phyloP scores from a whole-genome alignment of 2,113 vertebrate genomes.

The Fulmarus glacialis region DNA sequence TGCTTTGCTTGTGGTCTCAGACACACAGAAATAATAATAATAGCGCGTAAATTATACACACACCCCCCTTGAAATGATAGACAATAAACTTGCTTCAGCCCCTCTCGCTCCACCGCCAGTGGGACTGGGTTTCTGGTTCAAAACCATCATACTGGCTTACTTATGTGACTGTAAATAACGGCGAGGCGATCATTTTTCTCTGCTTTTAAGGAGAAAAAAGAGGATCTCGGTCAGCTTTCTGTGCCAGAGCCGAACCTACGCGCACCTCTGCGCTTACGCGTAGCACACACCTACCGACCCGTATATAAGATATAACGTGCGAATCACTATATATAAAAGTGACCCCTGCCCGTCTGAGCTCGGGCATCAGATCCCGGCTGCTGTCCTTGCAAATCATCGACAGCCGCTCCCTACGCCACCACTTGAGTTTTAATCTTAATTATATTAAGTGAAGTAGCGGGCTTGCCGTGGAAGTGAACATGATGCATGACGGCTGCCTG shows the following conservation, averaged over 20 bases:
- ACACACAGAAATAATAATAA: background rate
- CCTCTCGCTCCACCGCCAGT: background rate
- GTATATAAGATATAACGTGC: background rate
- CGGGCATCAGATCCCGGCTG: background rate
- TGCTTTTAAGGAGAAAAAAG: background rate
- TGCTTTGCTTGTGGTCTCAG: background rate
- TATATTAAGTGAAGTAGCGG: conserved; percentile 75
- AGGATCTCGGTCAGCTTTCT: background rate
- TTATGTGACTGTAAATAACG: conserved; percentile 22
- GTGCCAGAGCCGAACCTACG: background rate
- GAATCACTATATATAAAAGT: background rate
- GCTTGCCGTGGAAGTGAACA: conserved; percentile 47
- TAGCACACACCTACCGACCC: background rate
- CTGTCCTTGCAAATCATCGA: conserved; percentile 11
- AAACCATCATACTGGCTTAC: conserved; percentile 8
- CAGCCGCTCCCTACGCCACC: conserved; percentile 26
- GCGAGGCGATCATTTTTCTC: background rate
- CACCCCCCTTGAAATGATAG: background rate
- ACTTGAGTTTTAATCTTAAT: conserved; percentile 78
- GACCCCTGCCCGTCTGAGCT: background rate
- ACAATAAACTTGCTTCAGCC: conserved; percentile 4
- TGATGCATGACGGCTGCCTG: conserved; percentile 56
- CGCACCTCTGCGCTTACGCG: background rate
- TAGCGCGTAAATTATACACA: background rate
- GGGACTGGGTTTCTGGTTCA: background rate